Evolutionary conservation across 2,888 invertebrate species (phyloP).

Genomic region (Poecilobothrus nobilitatus): DNA sequence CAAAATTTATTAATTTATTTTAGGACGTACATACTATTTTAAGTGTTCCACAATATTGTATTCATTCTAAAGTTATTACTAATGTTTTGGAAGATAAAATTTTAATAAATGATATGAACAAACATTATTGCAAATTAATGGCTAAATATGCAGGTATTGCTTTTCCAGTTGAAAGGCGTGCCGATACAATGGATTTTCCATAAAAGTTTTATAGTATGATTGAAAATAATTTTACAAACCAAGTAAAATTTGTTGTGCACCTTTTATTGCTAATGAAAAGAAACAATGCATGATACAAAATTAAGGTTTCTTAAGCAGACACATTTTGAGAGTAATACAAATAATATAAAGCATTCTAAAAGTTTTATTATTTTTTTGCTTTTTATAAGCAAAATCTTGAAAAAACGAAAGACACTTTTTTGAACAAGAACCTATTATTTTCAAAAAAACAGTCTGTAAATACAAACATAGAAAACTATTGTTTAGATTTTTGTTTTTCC

Average conservation of each 20-base stretch:
- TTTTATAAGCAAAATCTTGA: no score
- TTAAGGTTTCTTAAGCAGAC: background rate
- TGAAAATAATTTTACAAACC: slow-evolving; percentile 29
- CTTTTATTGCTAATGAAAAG: no score
- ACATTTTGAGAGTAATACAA: no score
- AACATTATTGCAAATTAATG: slow-evolving; percentile 54
- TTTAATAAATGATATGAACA: slow-evolving; percentile 49
- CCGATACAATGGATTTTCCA: slow-evolving; percentile 60
- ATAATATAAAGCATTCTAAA: no score
- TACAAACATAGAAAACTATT: no score
- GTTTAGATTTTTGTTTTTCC: no score
- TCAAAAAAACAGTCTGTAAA: no score
- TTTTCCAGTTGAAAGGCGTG: slow-evolving; percentile 51
- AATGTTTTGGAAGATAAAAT: slow-evolving; percentile 49
- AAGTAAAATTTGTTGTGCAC: slow-evolving; percentile 28
- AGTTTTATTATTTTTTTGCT: no score
- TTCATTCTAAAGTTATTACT: slow-evolving; percentile 62
- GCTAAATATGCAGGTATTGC: slow-evolving; percentile 53
- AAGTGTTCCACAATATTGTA: slow-evolving; percentile 58
- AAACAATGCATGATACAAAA: no score
- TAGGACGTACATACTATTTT: slow-evolving; percentile 59
- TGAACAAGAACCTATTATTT: no score
- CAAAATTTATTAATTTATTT: no score
- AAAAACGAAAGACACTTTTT: no score
- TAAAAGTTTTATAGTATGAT: slow-evolving; percentile 54